phyloP scores from a whole-genome alignment of 2,113 vertebrate genomes.

The Myiopsitta monachus region DNA sequence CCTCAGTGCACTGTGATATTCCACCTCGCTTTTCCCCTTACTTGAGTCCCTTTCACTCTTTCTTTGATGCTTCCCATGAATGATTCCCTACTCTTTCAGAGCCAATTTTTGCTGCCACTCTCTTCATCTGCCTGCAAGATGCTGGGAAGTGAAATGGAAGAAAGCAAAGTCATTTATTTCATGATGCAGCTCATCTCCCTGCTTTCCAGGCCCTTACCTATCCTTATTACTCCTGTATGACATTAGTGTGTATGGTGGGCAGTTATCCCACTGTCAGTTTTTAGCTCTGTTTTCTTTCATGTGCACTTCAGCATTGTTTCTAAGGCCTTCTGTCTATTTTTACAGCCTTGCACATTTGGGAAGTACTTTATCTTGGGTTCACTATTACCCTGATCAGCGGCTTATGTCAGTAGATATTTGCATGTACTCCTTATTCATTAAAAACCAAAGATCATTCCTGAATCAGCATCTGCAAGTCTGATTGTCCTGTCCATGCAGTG shows the following conservation, averaged over 20 bases:
- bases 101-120: not conserved
- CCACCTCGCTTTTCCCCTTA: not conserved
- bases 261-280: not conserved
- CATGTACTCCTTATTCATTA: not conserved
- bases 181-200: not conserved
- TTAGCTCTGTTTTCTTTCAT: not conserved
- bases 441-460: not conserved
- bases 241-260: not conserved
- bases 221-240: not conserved
- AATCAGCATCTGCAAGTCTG: not conserved
- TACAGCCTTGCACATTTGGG: not conserved
- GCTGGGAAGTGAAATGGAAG: not conserved
- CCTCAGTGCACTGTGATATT: not conserved
- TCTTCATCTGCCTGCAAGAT: not conserved
- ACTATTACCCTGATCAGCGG: not conserved
- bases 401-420: not conserved
- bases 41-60: not conserved
- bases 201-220: not conserved
- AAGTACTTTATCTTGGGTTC: not conserved
- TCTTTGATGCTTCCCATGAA: not conserved
- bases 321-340: not conserved
- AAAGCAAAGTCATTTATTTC: not conserved
- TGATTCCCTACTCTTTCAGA: not conserved
- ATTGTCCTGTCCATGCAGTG: not conserved
- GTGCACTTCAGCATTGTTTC: not conserved